Conservation (phyloP, 92 coral and sea anemone genomes). For the Porites rus region DNA sequence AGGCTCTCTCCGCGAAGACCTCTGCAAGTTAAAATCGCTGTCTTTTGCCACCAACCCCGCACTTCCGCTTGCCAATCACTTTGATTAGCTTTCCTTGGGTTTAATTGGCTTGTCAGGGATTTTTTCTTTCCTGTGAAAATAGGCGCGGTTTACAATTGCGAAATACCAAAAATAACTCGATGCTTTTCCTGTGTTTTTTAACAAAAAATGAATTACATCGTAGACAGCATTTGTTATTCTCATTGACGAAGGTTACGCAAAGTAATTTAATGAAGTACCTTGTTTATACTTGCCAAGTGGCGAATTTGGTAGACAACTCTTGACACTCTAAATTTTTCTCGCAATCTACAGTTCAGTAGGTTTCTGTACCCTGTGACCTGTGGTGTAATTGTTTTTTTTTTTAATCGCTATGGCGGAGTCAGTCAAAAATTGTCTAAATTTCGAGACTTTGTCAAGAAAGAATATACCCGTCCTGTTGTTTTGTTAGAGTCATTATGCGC, state of each 20-base stretch:
- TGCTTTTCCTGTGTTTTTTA: neutral
- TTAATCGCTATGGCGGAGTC: too few relatives aligned
- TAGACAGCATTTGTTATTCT: neutral
- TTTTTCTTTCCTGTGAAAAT: neutral
- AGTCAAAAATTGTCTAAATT: too few relatives aligned
- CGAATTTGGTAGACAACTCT: neutral
- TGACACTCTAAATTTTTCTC: too few relatives aligned
- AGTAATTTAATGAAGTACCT: neutral
- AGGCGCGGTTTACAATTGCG: constrained; percentile 16
- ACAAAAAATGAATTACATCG: neutral
- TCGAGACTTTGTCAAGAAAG: too few relatives aligned
- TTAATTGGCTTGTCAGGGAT: constrained; percentile 15
- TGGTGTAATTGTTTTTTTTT: too few relatives aligned
- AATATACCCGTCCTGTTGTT: too few relatives aligned
- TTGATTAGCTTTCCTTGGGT: neutral
- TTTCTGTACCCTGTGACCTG: too few relatives aligned
- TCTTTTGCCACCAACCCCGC: neutral
- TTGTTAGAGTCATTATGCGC: too few relatives aligned
- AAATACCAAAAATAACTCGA: constrained; percentile 1
- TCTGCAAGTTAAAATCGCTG: neutral
- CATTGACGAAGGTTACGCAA: neutral
- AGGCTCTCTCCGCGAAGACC: neutral
- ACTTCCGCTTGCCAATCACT: constrained; percentile 34
- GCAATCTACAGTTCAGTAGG: too few relatives aligned
- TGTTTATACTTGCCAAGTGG: neutral